phyloP scores from a whole-genome alignment of 2,113 vertebrate species.

The Crotalus horridus region DNA sequence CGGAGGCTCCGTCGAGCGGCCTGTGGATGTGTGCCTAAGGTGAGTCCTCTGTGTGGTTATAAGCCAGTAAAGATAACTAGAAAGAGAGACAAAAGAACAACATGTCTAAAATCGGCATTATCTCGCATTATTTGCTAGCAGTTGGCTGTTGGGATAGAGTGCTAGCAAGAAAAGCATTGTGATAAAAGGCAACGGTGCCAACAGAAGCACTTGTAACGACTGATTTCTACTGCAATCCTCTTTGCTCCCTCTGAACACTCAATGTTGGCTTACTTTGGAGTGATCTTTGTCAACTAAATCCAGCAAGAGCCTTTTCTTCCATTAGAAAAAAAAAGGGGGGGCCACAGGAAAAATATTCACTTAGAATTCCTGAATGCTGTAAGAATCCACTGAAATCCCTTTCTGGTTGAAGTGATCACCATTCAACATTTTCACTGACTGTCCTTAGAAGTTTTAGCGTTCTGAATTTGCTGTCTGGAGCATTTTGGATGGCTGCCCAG shows the following conservation, averaged over 20 bases:
- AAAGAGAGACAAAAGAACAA: not conserved
- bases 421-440: not conserved
- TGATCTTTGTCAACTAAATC: not conserved
- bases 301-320: not conserved
- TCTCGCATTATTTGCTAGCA: not conserved
- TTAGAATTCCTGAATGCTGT: slow-evolving; percentile 3
- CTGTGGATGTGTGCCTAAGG: slow-evolving; percentile 41
- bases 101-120: not conserved
- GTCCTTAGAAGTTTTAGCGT: not conserved
- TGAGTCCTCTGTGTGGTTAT: slow-evolving; percentile 41
- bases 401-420: not conserved
- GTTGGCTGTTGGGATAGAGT: not conserved
- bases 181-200: not conserved
- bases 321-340: no score
- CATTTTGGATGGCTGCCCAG: not conserved
- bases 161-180: not conserved
- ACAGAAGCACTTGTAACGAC: not conserved
- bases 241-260: not conserved
- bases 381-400: not conserved
- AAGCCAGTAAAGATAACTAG: not conserved
- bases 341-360: not conserved
- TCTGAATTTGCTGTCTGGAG: not conserved
- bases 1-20: not conserved
- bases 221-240: not conserved
- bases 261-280: not conserved